These are phyloP conservation scores for Luperina nickerlii DNA, from an alignment of 2,888 invertebrate species.

Conservation along the genomic window DNA sequence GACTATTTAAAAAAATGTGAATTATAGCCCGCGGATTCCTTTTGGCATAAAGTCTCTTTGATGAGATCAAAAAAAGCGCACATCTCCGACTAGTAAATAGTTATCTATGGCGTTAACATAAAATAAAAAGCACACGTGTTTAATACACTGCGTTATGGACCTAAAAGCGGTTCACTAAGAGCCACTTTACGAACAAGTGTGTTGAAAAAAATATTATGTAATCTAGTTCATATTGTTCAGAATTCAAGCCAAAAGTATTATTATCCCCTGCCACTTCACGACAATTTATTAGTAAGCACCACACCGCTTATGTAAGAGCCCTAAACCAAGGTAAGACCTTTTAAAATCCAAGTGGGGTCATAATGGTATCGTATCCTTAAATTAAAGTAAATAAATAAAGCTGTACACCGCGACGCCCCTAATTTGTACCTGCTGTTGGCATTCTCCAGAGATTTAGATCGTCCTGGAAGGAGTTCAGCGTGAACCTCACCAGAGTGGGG, in stretches of 20 bases:
- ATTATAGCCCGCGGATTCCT: no score
- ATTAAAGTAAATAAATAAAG: conserved; percentile 86
- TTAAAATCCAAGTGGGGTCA: conserved; percentile 78
- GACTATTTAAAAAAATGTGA: no score
- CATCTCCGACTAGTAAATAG: no score
- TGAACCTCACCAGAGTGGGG: neutral
- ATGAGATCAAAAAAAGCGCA: no score
- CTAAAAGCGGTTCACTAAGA: no score
- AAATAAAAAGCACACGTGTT: no score
- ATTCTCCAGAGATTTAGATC: conserved; percentile 56
- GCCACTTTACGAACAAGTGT: no score
- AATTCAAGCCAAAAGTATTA: neutral
- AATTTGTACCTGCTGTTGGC: conserved; percentile 82
- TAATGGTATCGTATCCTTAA: conserved; percentile 79
- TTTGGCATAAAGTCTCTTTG: no score
- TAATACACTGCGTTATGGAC: no score
- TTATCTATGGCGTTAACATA: no score
- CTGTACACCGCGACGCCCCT: conserved; percentile 77
- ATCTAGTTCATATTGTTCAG: neutral
- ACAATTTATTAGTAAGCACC: conserved; percentile 37
- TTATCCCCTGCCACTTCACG: neutral
- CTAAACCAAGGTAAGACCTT: conserved; percentile 58
- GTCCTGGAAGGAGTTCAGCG: conserved; percentile 53
- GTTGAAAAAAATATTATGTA: no score
- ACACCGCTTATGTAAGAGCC: conserved; percentile 21